Conservation (phyloP, 2,113 vertebrate genomes). For the Anguilla rostrata region DNA sequence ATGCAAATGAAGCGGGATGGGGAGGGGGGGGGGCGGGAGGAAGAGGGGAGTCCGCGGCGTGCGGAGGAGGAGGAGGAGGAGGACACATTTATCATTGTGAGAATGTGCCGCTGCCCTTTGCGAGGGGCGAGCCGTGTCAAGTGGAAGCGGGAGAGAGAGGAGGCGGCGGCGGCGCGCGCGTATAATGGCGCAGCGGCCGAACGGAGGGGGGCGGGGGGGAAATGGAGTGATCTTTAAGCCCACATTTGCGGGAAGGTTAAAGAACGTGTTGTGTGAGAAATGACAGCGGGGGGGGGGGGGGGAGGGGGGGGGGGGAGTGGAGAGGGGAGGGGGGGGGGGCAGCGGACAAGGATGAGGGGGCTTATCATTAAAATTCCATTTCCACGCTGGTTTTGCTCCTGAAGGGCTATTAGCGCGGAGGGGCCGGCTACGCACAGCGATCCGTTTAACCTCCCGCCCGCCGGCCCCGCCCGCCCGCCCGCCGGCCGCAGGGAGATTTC, state of each 20-base stretch:
- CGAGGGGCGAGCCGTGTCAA: not conserved
- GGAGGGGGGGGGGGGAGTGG: not conserved
- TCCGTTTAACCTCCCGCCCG: constrained; percentile 53
- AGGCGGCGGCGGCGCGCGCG: too few relatives aligned
- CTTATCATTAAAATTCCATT: constrained; percentile 53
- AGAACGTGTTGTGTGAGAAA: not conserved
- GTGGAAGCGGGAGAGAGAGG: not conserved
- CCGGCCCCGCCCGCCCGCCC: constrained; percentile 39
- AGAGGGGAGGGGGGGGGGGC: not conserved
- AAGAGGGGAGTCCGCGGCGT: not conserved
- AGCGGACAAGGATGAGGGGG: not conserved
- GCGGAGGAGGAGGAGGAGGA: not conserved
- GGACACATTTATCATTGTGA: not conserved
- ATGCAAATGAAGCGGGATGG: not conserved
- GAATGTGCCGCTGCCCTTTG: not conserved
- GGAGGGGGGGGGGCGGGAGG: not conserved
- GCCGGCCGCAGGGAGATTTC: constrained; percentile 51
- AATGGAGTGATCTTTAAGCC: not conserved
- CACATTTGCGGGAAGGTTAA: not conserved
- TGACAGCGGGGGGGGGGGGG: not conserved
- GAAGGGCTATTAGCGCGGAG: constrained; percentile 55
- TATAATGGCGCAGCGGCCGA: not conserved
- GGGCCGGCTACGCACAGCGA: constrained; percentile 53
- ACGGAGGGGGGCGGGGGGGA: not conserved
- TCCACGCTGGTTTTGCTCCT: constrained; percentile 46